Base-by-base conservation (phyloP, 2,888 invertebrate genomes). In the Drosophila robusta region DNA sequence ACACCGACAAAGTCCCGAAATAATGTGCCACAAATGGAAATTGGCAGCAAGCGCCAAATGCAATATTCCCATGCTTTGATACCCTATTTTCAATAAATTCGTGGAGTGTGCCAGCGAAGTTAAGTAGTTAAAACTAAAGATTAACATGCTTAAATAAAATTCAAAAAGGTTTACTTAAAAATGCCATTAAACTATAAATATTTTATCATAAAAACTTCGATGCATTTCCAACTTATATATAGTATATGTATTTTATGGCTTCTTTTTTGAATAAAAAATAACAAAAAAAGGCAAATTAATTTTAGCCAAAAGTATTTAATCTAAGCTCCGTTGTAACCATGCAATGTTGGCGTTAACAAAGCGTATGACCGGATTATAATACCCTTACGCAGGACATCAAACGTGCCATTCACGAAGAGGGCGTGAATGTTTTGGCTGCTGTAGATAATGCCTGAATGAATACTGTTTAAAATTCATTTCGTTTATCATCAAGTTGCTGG, bases 401-500 rank as follows among this genome's bases (percentile, higher is more conserved):
- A 29, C 14, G 24, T 56, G 26, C 3, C 46, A 36, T 6, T 26
- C 26, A 12, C 18, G 38, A 32, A 26, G 38, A 44, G 45, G 29
- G 24, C 8, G 51, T 47, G 49, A 55, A 54, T 65, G 55, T 52
- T 58, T 60, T 58, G 34, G 49, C 49, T 36, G 56, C 34, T 57
- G 54, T 62, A 51, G 71, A 75, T 75, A 78, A 86, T 79, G 87
- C 77, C 56, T 65, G 78, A 69, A 64, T 81, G 79, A 80, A 77
- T 75, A 71, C 78, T 80, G 75, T 78, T 89, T 83, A 79, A 89
- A 90, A 87, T 89, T 75, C 79, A 89, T 85, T 87, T 87, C 80
- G 76, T 75, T 89, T 89, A 89, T 78, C 85, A 84, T 70, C 69
- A 60, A 74, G 68, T 86, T 74, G 67, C 44, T 1, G 64, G 36